Conservation (phyloP, 1,140 invertebrate species). For the Aplysia californica region DNA sequence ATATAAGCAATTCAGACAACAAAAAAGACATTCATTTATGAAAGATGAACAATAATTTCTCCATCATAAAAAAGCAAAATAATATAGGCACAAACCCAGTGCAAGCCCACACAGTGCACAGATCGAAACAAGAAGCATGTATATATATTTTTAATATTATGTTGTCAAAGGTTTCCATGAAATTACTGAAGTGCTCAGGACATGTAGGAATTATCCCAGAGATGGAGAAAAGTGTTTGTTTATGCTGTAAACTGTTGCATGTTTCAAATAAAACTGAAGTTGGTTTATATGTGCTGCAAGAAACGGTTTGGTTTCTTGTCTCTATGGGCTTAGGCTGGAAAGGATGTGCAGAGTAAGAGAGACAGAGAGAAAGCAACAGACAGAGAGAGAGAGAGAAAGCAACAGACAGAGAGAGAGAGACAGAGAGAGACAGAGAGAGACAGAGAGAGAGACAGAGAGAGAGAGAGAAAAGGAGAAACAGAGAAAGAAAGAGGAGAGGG, state of each 20-base stretch:
- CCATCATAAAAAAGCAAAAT: no score
- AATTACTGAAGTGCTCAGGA: neutral
- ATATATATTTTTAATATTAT: no score
- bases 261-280: neutral
- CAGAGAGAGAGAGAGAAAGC: no score
- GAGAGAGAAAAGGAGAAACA: neutral
- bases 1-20: no score
- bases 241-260: neutral
- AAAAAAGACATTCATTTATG: no score
- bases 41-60: no score
- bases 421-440: constrained; percentile 12
- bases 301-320: neutral
- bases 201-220: neutral
- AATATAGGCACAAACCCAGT: no score
- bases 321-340: neutral
- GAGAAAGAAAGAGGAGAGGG: neutral
- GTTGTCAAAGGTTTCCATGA: neutral
- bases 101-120: no score
- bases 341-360: neutral
- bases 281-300: neutral
- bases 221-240: neutral
- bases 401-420: constrained; percentile 7
- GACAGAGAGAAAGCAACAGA: neutral
- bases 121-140: no score
- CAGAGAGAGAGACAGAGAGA: constrained; percentile 15